phyloP scores from a whole-genome alignment of 2,888 invertebrate genomes.

The Tethea ocularis region DNA sequence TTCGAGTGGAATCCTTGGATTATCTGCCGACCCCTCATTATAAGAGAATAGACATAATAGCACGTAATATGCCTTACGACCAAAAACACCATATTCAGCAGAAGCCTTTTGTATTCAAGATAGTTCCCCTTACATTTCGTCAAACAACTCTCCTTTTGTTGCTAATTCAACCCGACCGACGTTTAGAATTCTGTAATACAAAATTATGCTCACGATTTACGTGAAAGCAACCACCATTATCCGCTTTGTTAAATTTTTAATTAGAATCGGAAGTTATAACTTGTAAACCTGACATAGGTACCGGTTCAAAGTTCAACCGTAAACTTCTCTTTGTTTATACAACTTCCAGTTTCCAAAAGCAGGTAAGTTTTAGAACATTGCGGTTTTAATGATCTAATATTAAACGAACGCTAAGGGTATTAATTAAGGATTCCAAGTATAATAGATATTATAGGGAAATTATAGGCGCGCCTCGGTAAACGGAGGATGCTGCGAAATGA shows the following conservation, averaged over 20 bases:
- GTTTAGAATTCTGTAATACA: constrained; percentile 27
- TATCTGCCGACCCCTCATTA: constrained; percentile 7
- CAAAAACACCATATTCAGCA: constrained; percentile 2
- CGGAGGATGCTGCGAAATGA: constrained; percentile 3
- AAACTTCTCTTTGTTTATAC: constrained; percentile 80
- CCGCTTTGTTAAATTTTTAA: constrained; percentile 77
- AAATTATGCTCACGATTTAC: constrained; percentile 51
- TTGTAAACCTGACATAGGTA: constrained; percentile 74
- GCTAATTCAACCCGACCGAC: constrained; percentile 21
- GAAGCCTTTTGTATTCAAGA: constrained; percentile 9
- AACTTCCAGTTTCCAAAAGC: constrained; percentile 74
- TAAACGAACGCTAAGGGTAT: constrained; percentile 79
- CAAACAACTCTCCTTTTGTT: constrained; percentile 19
- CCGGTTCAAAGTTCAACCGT: constrained; percentile 71
- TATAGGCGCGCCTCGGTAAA: constrained; percentile 42
- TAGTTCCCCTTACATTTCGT: constrained; percentile 15
- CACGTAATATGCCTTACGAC: neutral
- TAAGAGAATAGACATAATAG: constrained; percentile 1
- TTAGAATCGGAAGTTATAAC: constrained; percentile 73
- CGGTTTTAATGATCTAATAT: constrained; percentile 84
- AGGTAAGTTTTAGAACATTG: constrained; percentile 82
- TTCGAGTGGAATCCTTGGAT: neutral
- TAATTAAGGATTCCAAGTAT: constrained; percentile 78
- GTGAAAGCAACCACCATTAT: constrained; percentile 56
- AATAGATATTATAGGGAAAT: constrained; percentile 71